Conservation (phyloP, 2,888 invertebrate species). For the Volucella inanis region DNA sequence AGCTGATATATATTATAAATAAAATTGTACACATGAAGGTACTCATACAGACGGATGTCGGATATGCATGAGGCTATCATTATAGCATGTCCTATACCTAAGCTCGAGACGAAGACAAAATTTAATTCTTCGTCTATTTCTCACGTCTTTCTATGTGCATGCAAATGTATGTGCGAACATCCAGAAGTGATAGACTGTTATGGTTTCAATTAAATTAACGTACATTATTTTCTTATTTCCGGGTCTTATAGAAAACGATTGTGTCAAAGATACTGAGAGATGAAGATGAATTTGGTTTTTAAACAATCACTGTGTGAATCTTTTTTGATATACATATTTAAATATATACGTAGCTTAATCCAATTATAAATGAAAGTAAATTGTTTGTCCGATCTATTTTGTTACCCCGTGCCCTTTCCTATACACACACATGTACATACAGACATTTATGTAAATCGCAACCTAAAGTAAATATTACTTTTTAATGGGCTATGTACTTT, state of each 20-base stretch:
- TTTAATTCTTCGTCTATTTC: conserved; percentile 34
- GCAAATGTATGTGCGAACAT: neutral
- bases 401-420: conserved; percentile 25
- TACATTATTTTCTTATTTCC: conserved; percentile 31
- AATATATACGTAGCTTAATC: conserved; percentile 43
- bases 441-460: conserved; percentile 26
- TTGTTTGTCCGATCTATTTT: conserved; percentile 49
- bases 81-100: no score
- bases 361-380: conserved; percentile 69
- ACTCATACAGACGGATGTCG: no score
- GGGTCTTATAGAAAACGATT: no score
- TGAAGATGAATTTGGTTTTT: conserved; percentile 52
- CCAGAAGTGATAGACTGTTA: conserved; percentile 55
- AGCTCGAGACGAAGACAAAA: conserved; percentile 25
- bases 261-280: conserved; percentile 2
- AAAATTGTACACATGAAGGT: no score
- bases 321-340: conserved; percentile 39
- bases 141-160: conserved; percentile 50
- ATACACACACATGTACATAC: no score
- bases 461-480: conserved; percentile 62
- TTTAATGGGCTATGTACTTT: conserved; percentile 53
- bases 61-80: no score
- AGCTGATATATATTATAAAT: conserved; percentile 13
- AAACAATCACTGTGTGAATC: conserved; percentile 22
- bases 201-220: conserved; percentile 68